These are phyloP conservation scores for Microcebus murinus DNA, from an alignment of 2,113 vertebrate genomes.

Conservation along the genomic window DNA sequence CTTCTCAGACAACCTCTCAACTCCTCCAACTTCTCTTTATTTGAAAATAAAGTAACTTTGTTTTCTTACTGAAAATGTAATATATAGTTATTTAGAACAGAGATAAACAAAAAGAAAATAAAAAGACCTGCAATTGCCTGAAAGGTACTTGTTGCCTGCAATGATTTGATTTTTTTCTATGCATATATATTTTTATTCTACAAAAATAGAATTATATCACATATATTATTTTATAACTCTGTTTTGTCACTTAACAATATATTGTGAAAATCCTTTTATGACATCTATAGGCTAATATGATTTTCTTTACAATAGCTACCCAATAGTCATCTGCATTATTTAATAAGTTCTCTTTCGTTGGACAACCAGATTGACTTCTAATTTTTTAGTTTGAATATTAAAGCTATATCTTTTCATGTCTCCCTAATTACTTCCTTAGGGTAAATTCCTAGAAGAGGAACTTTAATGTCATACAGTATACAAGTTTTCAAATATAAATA, in stretches of 20 bases:
- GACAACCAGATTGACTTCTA: background rate
- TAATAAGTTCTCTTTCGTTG: slow-evolving; percentile 27
- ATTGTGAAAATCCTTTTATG: background rate
- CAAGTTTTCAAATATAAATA: background rate
- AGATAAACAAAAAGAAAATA: background rate
- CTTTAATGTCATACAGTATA: background rate
- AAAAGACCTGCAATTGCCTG: background rate
- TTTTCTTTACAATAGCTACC: background rate
- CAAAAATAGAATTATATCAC: background rate
- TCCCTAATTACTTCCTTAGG: background rate
- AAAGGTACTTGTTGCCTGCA: background rate
- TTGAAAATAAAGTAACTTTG: slow-evolving; percentile 20
- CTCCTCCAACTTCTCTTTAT: background rate
- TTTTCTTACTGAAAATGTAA: background rate
- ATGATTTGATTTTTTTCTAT: background rate
- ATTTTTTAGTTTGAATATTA: background rate
- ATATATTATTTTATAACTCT: background rate
- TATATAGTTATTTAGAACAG: slow-evolving; percentile 23
- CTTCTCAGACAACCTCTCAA: background rate
- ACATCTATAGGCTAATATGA: background rate
- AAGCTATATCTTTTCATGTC: background rate
- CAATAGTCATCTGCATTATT: background rate
- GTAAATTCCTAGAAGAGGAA: background rate
- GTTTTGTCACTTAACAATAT: slow-evolving; percentile 1
- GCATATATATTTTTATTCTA: background rate